Base-by-base conservation (phyloP, 2,888 invertebrate genomes). In the Seladonia tumulorum region DNA sequence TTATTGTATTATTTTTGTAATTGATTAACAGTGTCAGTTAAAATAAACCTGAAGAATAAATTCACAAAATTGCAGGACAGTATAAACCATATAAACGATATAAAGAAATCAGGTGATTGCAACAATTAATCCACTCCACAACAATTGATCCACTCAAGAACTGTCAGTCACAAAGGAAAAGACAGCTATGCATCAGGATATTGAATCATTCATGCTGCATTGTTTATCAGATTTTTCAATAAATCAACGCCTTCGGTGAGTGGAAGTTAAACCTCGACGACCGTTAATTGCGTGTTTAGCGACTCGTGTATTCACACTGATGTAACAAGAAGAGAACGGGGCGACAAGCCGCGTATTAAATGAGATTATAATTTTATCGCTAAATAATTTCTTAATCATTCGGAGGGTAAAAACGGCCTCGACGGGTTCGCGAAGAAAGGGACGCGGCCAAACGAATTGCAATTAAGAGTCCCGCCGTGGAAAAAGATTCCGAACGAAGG, bases 401-500 rank as follows among this genome's bases (percentile, higher is more conserved):
- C 49, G 3, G 5, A 22, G 75, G 29, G 7, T 1, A 1, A 73
- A 47, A 49, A 39, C 80, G 82, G 66, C 83, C 82, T 73, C 47
- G 81, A 22, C 63, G 22, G 68, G 47, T 72, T 68, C 68, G 35
- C 78, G 81, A 57, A n/a, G n/a, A 77, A 82, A 45, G 60, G 60
- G 60, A 60, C 60, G 60, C 60, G 25, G 29, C 25, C 25, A 14
- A 60, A 60, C 81, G 63, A 79, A 57, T 66, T n/a, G 76, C 73
- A 79, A 85, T 87, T 85, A 86, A 85, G 81, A 63, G 49, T 25
- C 7, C 12, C 49, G 57, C 72, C 14, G 73, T 47, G 78, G 68
- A 79, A 76, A 83, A 82, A 82, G 47, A 63, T 22, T 22, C 45
- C 63, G 71, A 74, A 76, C 74, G 91, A 91, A 90, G 90, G 91